Conservation (phyloP, 2,888 invertebrate species). For the Sphinx pinastri region DNA sequence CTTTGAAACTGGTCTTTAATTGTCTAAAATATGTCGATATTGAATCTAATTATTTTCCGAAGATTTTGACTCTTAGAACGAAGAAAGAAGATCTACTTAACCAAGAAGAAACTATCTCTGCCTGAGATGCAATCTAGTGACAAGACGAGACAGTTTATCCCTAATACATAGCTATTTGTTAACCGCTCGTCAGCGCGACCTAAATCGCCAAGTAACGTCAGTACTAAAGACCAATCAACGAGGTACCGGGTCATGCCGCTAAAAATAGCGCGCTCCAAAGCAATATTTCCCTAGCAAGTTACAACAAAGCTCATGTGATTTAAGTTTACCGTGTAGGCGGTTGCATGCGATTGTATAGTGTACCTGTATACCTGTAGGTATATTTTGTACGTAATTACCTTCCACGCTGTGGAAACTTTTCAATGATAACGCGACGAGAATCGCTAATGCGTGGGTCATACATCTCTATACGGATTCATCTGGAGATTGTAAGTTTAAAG, state of each 20-base stretch:
- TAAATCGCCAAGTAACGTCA: conserved; percentile 8
- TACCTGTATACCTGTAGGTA: conserved; percentile 37
- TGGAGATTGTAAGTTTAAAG: background rate
- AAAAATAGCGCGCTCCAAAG: conserved; percentile 16
- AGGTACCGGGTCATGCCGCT: conserved; percentile 4
- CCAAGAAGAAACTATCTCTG: no score
- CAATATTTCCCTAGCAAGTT: conserved; percentile 28
- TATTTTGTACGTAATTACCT: conserved; percentile 39
- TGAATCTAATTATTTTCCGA: no score
- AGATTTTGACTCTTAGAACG: no score
- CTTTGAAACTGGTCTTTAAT: no score
- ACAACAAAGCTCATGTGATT: conserved; percentile 31
- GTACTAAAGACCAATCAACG: conserved; percentile 12
- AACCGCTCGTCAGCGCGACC: conserved; percentile 7
- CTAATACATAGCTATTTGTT: conserved; percentile 16
- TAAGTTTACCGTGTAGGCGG: conserved; percentile 29
- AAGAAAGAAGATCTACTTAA: no score
- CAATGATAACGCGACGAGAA: conserved; percentile 29
- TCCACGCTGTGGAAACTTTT: conserved; percentile 28
- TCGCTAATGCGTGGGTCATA: conserved; percentile 26
- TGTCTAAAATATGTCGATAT: no score
- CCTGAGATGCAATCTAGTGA: background rate
- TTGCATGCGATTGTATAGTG: conserved; percentile 33
- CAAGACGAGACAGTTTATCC: conserved; percentile 9
- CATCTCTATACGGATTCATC: background rate